Percentiles rank a stretch among this genome's conserved stretches.
Evolutionary conservation across 2,797 vertebrate genomes (phyloP).

Genomic region (Acridotheres tristis): DNA sequence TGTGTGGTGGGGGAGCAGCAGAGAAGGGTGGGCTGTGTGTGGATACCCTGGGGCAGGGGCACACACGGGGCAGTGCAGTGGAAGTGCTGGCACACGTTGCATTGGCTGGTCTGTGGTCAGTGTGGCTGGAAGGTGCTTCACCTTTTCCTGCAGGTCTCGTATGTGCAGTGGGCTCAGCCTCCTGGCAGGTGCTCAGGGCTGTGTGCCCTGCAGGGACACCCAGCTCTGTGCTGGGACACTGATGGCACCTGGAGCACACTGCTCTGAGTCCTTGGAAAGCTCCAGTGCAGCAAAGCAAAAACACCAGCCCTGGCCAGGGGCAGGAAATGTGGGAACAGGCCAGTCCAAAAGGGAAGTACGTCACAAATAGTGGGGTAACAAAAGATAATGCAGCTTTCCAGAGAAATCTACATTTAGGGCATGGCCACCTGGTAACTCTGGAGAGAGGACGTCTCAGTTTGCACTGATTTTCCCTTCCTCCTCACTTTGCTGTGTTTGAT

Average conservation of each 20-base stretch:
- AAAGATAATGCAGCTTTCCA: not conserved
- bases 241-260: not conserved
- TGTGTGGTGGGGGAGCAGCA: not conserved
- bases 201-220: not conserved
- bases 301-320: fast-evolving
- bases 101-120: not conserved
- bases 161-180: not conserved
- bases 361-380: not conserved
- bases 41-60: not conserved
- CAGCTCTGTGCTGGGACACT: not conserved
- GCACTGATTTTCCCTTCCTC: not conserved
- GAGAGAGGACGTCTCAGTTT: not conserved
- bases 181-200: not conserved
- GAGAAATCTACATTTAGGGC: not conserved
- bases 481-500: not conserved
- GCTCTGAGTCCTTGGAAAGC: not conserved
- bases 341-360: not conserved
- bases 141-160: not conserved
- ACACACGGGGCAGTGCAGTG: not conserved
- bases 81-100: not conserved
- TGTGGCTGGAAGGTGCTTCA: not conserved
- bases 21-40: not conserved
- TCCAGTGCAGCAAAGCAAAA: not conserved
- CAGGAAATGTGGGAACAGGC: not conserved
- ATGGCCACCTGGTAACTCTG: not conserved